phyloP scores from a whole-genome alignment of 2,113 vertebrate species.

The Eurypyga helias region DNA sequence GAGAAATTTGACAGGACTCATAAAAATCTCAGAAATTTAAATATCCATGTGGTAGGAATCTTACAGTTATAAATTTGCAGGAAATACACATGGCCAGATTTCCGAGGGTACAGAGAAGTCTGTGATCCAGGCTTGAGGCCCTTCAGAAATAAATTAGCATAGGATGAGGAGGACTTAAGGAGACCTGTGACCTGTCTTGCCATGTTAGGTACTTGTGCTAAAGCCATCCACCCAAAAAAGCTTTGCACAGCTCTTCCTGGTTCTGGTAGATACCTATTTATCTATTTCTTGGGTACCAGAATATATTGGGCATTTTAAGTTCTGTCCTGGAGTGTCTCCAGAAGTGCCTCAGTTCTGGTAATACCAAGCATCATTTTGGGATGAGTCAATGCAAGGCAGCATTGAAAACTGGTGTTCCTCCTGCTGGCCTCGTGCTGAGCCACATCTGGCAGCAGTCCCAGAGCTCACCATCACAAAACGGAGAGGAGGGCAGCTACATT shows the following conservation, averaged over 20 bases:
- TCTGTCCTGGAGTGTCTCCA: not conserved
- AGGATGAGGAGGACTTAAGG: not conserved
- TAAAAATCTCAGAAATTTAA: not conserved
- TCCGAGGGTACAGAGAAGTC: not conserved
- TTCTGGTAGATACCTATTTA: not conserved
- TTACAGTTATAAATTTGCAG: not conserved
- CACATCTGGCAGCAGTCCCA: not conserved
- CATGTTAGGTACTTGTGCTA: not conserved
- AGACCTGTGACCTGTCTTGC: not conserved
- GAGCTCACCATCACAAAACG: not conserved
- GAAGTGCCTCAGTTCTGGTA: not conserved
- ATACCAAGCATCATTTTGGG: not conserved
- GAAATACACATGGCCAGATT: not conserved
- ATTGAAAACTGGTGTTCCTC: not conserved
- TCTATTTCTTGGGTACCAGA: not conserved
- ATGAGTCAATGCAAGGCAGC: accelerated
- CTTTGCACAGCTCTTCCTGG: not conserved
- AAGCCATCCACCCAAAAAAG: not conserved
- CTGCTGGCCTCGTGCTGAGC: not conserved
- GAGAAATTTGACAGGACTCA: not conserved
- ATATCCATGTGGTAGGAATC: not conserved
- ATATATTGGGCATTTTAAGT: not conserved
- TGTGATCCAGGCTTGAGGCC: not conserved
- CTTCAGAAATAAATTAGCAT: not conserved
- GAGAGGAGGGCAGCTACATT: accelerated